These are phyloP conservation scores for Tenebrosternarchus preto DNA, from an alignment of 2,113 vertebrate species.

Conservation along the genomic window DNA sequence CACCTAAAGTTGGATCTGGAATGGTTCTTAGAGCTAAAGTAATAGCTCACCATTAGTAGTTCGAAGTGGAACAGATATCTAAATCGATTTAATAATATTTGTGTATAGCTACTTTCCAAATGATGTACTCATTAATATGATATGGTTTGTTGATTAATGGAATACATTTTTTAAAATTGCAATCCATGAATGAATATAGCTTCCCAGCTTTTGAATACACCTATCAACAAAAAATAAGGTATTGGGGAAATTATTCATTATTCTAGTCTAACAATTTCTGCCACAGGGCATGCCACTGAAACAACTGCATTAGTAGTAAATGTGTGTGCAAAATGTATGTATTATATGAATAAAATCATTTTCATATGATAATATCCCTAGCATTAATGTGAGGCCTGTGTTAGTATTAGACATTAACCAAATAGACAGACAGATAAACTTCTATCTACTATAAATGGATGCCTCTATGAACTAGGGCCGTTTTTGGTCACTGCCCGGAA, in stretches of 20 bases:
- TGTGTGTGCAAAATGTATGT: not conserved
- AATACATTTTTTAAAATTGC: not conserved
- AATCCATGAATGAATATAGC: not conserved
- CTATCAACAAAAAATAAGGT: not conserved
- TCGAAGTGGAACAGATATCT: not conserved
- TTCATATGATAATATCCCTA: not conserved
- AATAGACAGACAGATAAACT: constrained; percentile 31
- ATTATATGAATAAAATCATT: not conserved
- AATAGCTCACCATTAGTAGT: not conserved
- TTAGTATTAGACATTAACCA: not conserved
- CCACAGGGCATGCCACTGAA: not conserved
- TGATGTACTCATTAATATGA: not conserved
- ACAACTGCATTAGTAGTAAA: not conserved
- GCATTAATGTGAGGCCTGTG: not conserved
- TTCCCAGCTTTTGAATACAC: not conserved
- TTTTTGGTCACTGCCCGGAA: constrained; percentile 54
- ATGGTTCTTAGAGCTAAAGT: not conserved
- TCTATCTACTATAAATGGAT: constrained; percentile 64
- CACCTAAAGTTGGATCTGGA: not conserved
- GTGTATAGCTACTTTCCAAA: not conserved
- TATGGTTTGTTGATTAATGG: not conserved
- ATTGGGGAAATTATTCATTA: not conserved
- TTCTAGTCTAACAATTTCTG: not conserved
- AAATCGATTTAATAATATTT: not conserved
- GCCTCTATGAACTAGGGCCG: constrained; percentile 64